Evolutionary conservation across 2,888 invertebrate genomes (phyloP), one percentile per base, ranked within the genome.

Genomic region (Agrotis exclamationis): DNA sequence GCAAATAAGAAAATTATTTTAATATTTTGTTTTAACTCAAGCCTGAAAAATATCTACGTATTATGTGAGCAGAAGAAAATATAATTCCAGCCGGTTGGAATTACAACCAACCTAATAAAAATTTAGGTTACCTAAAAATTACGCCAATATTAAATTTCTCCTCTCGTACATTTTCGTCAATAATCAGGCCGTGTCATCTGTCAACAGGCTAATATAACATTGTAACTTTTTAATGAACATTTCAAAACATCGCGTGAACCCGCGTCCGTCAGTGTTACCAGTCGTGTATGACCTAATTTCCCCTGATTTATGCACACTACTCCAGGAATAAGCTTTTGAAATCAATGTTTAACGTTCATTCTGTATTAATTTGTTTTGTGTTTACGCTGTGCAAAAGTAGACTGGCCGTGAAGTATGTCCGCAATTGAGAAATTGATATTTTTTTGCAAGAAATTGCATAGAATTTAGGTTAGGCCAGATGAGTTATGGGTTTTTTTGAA

Each of bases 251-350:
- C 66, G 68, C 67, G 44, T 57, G 54, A 65, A 62, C 70, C 57
- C 72, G 71, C 80, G 72, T 62, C 56, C 69, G 57, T 63, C 79
- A 60, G 67, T n/a, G 65, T 47, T 59, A 71, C 67, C 71, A 82
- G 80, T 73, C 76, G 84, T 60, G 85, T 65, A 76, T 79, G 92
- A 77, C 91, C 91, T 85, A 89, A 88, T 93, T 93, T 87, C 83
- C 82, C 70, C 67, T 89, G 88, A 91, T 92, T 91, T 91, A 91
- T 85, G 72, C 73, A 53, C 60, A 68, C 69, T 62, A 77, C 69
- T 86, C 89, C 88, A 87, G 85, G 87, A 91, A 91, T 91, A 90
- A 76, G 79, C 69, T 87, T 88, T 84, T 82, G 77, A 84, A 87
- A 86, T 87, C 86, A 83, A 82, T 82, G 80, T 76, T 85, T 73